Evolutionary conservation across 2,888 invertebrate species (phyloP).

Genomic region (Agrenia bidenticulata): DNA sequence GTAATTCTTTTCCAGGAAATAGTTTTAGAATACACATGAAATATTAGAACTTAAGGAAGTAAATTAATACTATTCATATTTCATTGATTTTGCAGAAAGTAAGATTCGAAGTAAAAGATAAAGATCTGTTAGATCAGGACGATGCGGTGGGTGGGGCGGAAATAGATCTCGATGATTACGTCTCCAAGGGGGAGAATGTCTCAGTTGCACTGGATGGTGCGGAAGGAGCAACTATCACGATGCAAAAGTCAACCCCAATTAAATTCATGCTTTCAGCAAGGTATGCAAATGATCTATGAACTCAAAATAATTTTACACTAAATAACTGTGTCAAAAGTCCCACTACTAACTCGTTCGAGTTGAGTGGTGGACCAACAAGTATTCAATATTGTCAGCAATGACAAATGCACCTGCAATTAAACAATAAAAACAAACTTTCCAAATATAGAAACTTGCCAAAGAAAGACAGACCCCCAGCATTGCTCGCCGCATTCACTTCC

Average conservation of each 20-base stretch:
- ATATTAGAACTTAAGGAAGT: no score
- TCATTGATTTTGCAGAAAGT: constrained; percentile 44
- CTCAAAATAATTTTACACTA: background rate
- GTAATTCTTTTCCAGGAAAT: no score
- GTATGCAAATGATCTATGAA: constrained; percentile 23
- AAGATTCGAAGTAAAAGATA: constrained; percentile 46
- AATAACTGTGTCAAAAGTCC: background rate
- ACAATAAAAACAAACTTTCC: no score
- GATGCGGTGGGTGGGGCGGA: constrained; percentile 47
- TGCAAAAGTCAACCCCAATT: constrained; percentile 46
- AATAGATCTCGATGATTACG: constrained; percentile 47
- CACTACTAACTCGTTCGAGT: background rate
- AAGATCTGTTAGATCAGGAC: constrained; percentile 42
- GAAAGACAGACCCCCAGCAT: constrained; percentile 39
- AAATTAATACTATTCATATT: no score
- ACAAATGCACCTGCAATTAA: no score
- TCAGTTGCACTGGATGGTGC: constrained; percentile 29
- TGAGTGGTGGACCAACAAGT: no score
- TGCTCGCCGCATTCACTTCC: constrained; percentile 36
- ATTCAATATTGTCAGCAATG: no score
- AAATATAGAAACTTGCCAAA: constrained; percentile 39
- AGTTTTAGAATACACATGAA: no score
- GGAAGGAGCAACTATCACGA: constrained; percentile 38
- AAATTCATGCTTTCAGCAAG: constrained; percentile 43
- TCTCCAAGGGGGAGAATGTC: constrained; percentile 41